A percentile compares a stretch with the other conserved stretches of the same genome.
phyloP scores from a whole-genome alignment of 2,888 invertebrate species.

The Busseola fusca region DNA sequence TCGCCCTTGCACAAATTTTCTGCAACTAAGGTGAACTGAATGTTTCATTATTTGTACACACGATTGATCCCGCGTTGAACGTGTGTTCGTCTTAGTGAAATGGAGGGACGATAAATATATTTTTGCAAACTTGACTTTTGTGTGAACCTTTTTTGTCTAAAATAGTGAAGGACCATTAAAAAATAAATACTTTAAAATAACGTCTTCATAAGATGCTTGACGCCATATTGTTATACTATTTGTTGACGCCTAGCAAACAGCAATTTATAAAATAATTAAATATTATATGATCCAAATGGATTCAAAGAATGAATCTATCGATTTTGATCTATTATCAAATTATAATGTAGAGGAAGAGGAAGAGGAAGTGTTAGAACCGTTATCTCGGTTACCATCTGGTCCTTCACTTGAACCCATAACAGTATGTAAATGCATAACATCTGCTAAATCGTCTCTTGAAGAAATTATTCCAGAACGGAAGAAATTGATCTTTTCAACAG shows the following conservation, averaged over 20 bases:
- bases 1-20: background rate
- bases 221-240: too few species aligned
- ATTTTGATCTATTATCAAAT: background rate
- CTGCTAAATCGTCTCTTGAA: slow-evolving; percentile 63
- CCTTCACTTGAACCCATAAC: slow-evolving; percentile 56
- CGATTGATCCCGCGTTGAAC: background rate
- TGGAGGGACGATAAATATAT: too few species aligned
- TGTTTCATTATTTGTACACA: background rate
- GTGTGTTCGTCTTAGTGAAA: background rate
- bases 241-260: background rate
- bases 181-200: background rate
- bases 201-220: background rate
- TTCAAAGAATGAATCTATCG: background rate
- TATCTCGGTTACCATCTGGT: slow-evolving; percentile 29
- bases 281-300: slow-evolving; percentile 1
- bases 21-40: background rate
- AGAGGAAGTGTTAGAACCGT: background rate
- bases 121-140: background rate
- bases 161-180: background rate
- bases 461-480: slow-evolving; percentile 74
- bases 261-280: background rate
- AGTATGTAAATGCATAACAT: slow-evolving; percentile 75
- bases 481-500: slow-evolving; percentile 71
- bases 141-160: background rate
- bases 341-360: background rate